phyloP scores from a whole-genome alignment of 2,113 vertebrate species.

The Tenebrosternarchus preto region DNA sequence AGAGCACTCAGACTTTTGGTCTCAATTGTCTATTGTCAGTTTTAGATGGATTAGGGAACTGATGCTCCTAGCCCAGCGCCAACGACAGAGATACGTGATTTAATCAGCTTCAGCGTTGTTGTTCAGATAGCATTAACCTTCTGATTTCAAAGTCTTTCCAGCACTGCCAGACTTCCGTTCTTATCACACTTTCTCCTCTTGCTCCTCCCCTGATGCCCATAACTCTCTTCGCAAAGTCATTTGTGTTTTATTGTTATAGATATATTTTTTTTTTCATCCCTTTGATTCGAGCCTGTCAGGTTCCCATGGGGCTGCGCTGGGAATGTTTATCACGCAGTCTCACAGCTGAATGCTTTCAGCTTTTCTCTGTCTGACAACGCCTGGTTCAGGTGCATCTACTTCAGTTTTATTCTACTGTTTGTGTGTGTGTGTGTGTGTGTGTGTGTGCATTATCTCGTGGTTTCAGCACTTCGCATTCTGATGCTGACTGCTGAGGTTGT shows the following conservation, averaged over 20 bases:
- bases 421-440: not conserved
- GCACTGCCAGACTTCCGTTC: constrained; percentile 18
- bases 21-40: not conserved
- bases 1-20: not conserved
- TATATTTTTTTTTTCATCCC: constrained; percentile 47
- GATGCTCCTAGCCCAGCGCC: not conserved
- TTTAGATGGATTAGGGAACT: not conserved
- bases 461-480: not conserved
- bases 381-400: not conserved
- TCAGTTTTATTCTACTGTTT: not conserved
- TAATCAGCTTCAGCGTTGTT: constrained; percentile 56
- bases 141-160: constrained; percentile 40
- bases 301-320: constrained; percentile 42
- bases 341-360: constrained; percentile 12
- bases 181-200: constrained; percentile 48
- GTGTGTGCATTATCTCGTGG: not conserved
- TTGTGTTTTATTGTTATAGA: constrained; percentile 45
- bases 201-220: constrained; percentile 47
- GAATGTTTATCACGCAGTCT: constrained; percentile 60
- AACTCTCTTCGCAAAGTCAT: constrained; percentile 60
- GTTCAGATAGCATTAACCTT: constrained; percentile 38
- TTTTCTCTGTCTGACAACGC: not conserved
- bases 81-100: constrained; percentile 10
- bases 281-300: constrained; percentile 53
- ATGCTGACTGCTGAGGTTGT: not conserved